These are phyloP conservation scores for Heterotilapia buettikoferi DNA, from an alignment of 2,113 vertebrate genomes.

Conservation along the genomic window DNA sequence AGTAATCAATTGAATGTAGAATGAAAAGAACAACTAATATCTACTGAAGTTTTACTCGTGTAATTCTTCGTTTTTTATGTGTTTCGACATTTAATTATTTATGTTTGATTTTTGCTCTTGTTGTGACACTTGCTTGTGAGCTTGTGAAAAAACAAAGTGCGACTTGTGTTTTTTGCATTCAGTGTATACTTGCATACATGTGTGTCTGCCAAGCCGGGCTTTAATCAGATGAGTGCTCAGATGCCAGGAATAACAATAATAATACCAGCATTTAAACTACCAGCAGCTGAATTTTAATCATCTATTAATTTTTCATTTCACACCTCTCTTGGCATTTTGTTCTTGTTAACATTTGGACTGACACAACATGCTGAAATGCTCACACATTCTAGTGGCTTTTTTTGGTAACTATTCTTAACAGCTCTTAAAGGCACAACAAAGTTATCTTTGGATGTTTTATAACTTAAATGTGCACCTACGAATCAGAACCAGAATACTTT, in stretches of 20 bases:
- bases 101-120: neutral
- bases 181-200: neutral
- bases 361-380: neutral
- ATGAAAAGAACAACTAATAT: neutral
- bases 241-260: neutral
- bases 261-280: neutral
- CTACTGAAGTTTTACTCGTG: neutral
- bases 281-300: neutral
- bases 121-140: neutral
- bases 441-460: neutral
- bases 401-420: neutral
- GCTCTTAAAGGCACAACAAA: neutral
- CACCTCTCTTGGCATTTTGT: constrained; percentile 2
- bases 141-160: neutral
- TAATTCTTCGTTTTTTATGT: neutral
- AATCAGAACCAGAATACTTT: neutral
- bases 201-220: neutral
- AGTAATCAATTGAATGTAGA: neutral
- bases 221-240: neutral
- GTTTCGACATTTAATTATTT: neutral
- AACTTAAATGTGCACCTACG: neutral
- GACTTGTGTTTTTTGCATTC: neutral
- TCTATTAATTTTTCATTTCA: neutral
- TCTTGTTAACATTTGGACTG: neutral
- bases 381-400: neutral